A percentile compares a stretch with the other conserved stretches of the same genome.
Conservation (phyloP, 1,140 invertebrate genomes). For the Dendroctonus ponderosae region DNA sequence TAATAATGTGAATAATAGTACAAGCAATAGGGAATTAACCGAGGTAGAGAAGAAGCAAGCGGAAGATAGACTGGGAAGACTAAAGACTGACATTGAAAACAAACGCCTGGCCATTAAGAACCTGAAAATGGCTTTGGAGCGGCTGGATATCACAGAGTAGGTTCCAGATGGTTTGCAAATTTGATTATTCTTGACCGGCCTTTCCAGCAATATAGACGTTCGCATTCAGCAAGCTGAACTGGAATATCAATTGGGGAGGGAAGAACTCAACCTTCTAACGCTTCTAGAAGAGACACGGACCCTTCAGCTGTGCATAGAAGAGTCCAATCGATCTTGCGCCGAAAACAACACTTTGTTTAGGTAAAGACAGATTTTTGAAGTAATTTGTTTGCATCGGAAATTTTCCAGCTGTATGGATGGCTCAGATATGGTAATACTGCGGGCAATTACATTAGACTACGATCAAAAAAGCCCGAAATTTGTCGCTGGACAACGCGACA, state of each 20-base stretch:
- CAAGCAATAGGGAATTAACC: conserved; percentile 46
- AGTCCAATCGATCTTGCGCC: conserved; percentile 57
- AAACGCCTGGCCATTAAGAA: conserved; percentile 72
- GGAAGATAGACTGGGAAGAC: conserved; percentile 65
- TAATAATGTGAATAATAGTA: conserved; percentile 34
- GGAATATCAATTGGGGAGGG: conserved; percentile 81
- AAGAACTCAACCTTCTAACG: conserved; percentile 81
- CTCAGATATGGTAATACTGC: conserved; percentile 55
- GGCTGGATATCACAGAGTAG: conserved; percentile 75
- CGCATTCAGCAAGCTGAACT: conserved; percentile 86
- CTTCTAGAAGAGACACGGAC: conserved; percentile 78
- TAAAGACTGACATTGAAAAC: conserved; percentile 69
- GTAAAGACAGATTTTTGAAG: conserved; percentile 49
- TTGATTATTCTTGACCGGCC: neutral
- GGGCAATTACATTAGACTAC: conserved; percentile 65
- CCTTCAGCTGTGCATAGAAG: conserved; percentile 74
- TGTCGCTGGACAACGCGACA: conserved; percentile 59
- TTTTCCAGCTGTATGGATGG: conserved; percentile 56
- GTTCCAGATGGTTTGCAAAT: conserved; percentile 11
- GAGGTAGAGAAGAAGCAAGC: conserved; percentile 63
- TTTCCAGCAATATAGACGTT: conserved; percentile 79
- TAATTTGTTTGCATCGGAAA: neutral
- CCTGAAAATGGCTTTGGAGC: conserved; percentile 69
- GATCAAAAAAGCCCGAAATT: conserved; percentile 66
- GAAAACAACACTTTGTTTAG: conserved; percentile 62